phyloP scores from a whole-genome alignment of 2,797 vertebrate genomes.

The Parauchenoglanis punctatus region DNA sequence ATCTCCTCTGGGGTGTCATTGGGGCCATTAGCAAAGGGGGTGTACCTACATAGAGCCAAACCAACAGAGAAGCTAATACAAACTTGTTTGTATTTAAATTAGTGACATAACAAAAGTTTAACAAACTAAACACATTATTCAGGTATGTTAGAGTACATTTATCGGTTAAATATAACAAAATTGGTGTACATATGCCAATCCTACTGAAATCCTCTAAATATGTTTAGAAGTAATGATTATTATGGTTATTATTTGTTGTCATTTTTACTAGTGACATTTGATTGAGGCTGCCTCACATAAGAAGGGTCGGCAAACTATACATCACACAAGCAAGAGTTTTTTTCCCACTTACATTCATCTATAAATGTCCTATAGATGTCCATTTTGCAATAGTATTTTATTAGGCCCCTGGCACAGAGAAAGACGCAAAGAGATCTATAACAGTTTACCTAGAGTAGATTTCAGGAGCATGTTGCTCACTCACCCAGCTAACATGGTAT shows the following conservation, averaged over 20 bases:
- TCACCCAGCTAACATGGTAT: slow-evolving; percentile 97
- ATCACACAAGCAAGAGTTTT: too few relatives aligned
- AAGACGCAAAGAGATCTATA: too few relatives aligned
- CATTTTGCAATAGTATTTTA: neutral
- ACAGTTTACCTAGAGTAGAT: neutral
- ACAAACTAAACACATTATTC: neutral
- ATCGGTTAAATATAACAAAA: neutral
- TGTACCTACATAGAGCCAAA: slow-evolving; percentile 77
- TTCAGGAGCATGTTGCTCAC: slow-evolving; percentile 48
- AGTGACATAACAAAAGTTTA: neutral
- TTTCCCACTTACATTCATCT: neutral
- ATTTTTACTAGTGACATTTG: neutral
- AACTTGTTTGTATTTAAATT: neutral
- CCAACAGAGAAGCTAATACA: neutral
- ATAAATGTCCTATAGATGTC: neutral
- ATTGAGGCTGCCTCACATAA: neutral
- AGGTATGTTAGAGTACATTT: neutral
- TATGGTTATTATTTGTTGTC: neutral
- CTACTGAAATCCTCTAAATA: neutral
- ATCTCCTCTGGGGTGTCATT: slow-evolving; percentile 98
- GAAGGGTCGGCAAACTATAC: neutral
- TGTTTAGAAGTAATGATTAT: neutral
- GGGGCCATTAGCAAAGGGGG: slow-evolving; percentile 94
- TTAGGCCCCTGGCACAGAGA: neutral
- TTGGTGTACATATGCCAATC: neutral